Conservation (phyloP, 2,797 vertebrate genomes). For the Rachycentron canadum region DNA sequence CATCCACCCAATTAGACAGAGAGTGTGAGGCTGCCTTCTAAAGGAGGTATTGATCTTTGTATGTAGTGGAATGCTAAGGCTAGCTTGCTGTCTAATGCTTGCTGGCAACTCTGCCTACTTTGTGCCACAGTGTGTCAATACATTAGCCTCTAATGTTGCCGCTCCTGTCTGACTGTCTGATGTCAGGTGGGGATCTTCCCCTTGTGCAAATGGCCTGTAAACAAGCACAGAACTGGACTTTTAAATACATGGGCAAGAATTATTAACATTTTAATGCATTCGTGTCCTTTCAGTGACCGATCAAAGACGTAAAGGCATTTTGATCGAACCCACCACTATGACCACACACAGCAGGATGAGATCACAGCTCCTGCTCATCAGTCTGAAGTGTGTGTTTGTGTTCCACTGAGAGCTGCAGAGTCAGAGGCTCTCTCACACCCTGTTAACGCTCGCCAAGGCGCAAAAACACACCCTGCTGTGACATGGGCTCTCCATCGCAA, state of each 20-base stretch:
- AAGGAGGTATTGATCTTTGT: not conserved
- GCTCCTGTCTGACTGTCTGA: slow-evolving; percentile 17
- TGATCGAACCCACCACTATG: slow-evolving; percentile 14
- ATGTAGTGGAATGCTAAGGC: not conserved
- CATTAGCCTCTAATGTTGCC: not conserved
- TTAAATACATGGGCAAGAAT: not conserved
- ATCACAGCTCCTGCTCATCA: slow-evolving; percentile 22
- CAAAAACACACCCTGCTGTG: slow-evolving; percentile 53
- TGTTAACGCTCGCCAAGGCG: slow-evolving; percentile 19
- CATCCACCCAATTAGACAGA: not conserved
- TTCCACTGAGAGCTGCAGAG: slow-evolving; percentile 28
- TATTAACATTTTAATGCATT: not conserved
- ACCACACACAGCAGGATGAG: slow-evolving; percentile 35
- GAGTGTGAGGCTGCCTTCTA: not conserved
- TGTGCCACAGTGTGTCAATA: not conserved
- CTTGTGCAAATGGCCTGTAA: not conserved
- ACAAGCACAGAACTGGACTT: not conserved
- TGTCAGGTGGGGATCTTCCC: not conserved
- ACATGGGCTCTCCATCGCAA: slow-evolving; percentile 19
- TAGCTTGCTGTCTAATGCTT: not conserved
- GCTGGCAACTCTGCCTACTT: not conserved
- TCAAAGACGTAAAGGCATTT: not conserved
- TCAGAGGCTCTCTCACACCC: slow-evolving; percentile 24
- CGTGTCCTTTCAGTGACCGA: not conserved
- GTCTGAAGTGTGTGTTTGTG: not conserved